These are phyloP conservation scores for Oreohelix idahoensis DNA, from an alignment of 1,140 invertebrate species.

Conservation along the genomic window DNA sequence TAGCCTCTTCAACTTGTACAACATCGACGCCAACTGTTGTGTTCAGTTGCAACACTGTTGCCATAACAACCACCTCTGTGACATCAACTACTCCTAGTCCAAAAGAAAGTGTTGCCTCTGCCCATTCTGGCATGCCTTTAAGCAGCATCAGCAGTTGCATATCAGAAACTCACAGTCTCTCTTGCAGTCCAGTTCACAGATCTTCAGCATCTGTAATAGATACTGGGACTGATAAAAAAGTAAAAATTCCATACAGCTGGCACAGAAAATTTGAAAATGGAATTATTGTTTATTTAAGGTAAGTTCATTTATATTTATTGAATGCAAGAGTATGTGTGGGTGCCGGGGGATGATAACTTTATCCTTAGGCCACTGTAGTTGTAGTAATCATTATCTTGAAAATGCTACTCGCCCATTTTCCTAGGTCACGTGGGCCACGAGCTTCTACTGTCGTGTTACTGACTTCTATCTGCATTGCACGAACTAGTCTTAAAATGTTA, in stretches of 20 bases:
- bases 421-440: no score
- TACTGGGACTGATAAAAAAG: neutral
- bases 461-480: no score
- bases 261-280: constrained; percentile 36
- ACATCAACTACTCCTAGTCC: constrained; percentile 1
- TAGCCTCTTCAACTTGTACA: neutral
- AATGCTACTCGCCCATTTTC: no score
- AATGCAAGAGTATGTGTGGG: no score
- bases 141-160: neutral
- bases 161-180: neutral
- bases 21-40: constrained; percentile 13
- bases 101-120: constrained; percentile 9
- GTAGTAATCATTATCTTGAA: no score
- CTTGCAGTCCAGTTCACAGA: neutral
- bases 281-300: constrained; percentile 31
- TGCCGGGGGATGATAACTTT: no score
- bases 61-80: constrained; percentile 30
- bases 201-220: neutral
- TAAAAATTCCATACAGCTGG: constrained; percentile 31
- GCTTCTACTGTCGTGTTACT: no score
- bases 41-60: neutral
- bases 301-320: neutral
- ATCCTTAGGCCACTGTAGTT: no score
- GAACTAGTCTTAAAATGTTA: no score
- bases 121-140: neutral